Percentiles rank a stretch among this genome's conserved stretches.
These are phyloP conservation scores for Molossus alvarezi DNA, from an alignment of 2,797 vertebrate species.

Conservation along the genomic window DNA sequence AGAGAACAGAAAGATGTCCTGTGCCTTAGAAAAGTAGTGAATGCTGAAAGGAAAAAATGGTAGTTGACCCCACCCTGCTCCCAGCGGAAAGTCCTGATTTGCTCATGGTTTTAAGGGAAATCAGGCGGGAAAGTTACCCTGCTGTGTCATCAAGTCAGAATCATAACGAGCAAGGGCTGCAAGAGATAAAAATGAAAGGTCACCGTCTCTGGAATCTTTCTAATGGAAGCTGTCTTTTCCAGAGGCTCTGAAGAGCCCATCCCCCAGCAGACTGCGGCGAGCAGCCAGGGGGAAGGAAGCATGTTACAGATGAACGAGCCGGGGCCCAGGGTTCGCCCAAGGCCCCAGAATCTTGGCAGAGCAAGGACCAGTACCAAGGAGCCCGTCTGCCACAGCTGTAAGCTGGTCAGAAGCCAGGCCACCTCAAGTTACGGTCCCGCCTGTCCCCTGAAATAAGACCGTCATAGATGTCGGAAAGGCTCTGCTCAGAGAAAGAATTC, in stretches of 20 bases:
- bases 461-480: slow-evolving; percentile 31
- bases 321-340: background rate
- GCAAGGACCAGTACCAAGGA: background rate
- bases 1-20: background rate
- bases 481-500: slow-evolving; percentile 71
- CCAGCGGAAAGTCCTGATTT: slow-evolving; percentile 61
- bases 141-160: slow-evolving; percentile 55
- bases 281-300: background rate
- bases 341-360: slow-evolving; percentile 15
- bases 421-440: background rate
- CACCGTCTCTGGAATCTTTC: slow-evolving; percentile 50
- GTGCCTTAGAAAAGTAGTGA: background rate
- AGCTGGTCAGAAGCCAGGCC: background rate
- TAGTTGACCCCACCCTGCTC: background rate
- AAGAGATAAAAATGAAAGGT: slow-evolving; percentile 57
- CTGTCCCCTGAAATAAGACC: slow-evolving; percentile 60
- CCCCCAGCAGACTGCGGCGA: background rate
- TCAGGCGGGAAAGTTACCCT: slow-evolving; percentile 18
- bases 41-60: background rate
- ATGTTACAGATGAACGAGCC: background rate
- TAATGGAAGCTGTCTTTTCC: slow-evolving; percentile 54
- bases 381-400: background rate
- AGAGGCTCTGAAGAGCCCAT: slow-evolving; percentile 19
- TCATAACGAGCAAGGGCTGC: slow-evolving; percentile 48
- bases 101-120: slow-evolving; percentile 59